Conservation (phyloP, 2,888 invertebrate species). For the Himalopsyche tibetana region DNA sequence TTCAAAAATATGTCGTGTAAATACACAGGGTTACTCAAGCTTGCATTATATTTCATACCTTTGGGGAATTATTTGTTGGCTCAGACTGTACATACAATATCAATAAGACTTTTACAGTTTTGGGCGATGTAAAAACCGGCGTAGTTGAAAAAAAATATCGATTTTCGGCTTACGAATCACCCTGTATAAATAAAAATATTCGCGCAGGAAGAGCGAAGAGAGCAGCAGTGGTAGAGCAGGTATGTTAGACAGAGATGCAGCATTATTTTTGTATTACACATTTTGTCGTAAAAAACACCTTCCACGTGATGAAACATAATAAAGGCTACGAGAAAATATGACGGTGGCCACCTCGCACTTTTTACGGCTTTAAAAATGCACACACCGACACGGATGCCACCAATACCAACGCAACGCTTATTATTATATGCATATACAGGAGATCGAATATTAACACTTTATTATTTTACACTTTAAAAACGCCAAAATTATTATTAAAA, state of each 20-base stretch:
- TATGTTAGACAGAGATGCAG: not conserved
- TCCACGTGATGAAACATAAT: slow-evolving; percentile 43
- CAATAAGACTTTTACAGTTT: slow-evolving; percentile 42
- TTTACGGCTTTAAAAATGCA: slow-evolving; percentile 40
- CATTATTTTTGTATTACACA: slow-evolving; percentile 42
- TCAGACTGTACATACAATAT: slow-evolving; percentile 25
- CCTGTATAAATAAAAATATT: slow-evolving; percentile 31
- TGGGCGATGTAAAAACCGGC: slow-evolving; percentile 8
- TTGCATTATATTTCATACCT: too few relatives aligned
- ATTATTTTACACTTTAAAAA: too few relatives aligned
- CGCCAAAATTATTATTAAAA: too few relatives aligned
- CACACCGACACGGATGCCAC: not conserved
- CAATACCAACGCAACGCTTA: not conserved
- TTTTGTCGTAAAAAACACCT: slow-evolving; percentile 43
- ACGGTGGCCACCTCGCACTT: slow-evolving; percentile 6
- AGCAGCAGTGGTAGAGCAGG: not conserved
- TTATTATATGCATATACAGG: slow-evolving; percentile 2
- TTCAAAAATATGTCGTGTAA: too few relatives aligned
- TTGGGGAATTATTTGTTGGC: slow-evolving; percentile 23
- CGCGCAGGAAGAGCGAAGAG: not conserved
- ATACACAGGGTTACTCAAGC: too few relatives aligned
- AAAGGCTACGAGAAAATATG: slow-evolving; percentile 43
- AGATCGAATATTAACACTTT: not conserved
- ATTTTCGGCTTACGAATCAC: slow-evolving; percentile 36
- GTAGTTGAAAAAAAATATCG: slow-evolving; percentile 43